Evolutionary conservation across 2,888 invertebrate species (phyloP).

Genomic region (Campoplex capitator): DNA sequence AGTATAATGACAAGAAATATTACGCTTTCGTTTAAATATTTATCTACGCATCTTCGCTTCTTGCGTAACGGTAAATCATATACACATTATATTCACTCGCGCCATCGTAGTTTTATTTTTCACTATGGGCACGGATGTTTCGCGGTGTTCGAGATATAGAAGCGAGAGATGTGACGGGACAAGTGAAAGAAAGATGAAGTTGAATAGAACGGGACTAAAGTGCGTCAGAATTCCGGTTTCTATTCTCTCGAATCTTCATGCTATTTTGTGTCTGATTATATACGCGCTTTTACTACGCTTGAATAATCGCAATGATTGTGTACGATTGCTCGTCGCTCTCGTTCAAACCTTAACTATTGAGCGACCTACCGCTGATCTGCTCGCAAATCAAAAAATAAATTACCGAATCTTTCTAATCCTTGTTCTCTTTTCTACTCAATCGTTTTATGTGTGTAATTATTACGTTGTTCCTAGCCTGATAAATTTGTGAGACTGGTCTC

Average conservation of each 20-base stretch:
- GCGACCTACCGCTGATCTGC: conserved; percentile 26
- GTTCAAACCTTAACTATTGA: conserved; percentile 24
- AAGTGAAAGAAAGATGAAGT: conserved; percentile 28
- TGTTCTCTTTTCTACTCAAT: not conserved
- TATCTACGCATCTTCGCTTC: conserved; percentile 75
- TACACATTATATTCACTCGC: conserved; percentile 27
- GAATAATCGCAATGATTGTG: conserved; percentile 56
- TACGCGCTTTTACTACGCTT: conserved; percentile 44
- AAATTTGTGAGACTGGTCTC: not conserved
- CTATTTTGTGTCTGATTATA: conserved; percentile 30
- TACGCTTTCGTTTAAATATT: conserved; percentile 76
- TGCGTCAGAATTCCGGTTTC: conserved; percentile 60
- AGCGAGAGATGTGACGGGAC: conserved; percentile 32
- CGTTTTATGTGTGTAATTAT: conserved; percentile 15
- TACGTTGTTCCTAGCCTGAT: conserved; percentile 16
- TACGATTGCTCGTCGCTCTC: conserved; percentile 21
- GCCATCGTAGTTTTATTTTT: conserved; percentile 32
- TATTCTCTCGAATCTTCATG: conserved; percentile 55
- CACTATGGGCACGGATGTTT: conserved; percentile 12
- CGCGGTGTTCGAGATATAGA: conserved; percentile 14
- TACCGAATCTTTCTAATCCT: not conserved
- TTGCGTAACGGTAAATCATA: conserved; percentile 62
- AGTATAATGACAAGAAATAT: conserved; percentile 63
- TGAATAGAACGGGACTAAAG: conserved; percentile 52
- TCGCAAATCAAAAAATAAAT: conserved; percentile 13